Percentiles rank a stretch among this genome's conserved stretches.
Evolutionary conservation across 2,797 vertebrate species (phyloP).

Genomic region (Lutra lutra): DNA sequence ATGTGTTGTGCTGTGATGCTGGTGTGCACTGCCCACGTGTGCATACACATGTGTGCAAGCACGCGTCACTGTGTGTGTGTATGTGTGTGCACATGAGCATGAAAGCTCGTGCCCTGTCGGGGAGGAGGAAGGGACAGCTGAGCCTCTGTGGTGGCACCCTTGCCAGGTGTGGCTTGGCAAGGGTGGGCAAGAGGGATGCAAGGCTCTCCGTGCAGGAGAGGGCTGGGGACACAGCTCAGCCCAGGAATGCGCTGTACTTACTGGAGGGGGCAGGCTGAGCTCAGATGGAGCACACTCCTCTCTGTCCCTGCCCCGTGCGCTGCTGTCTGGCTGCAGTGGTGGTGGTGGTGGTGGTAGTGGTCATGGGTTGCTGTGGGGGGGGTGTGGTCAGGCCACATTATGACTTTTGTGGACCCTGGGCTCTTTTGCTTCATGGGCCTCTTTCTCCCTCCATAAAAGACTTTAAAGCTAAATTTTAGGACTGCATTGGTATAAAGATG

Average conservation of each 20-base stretch:
- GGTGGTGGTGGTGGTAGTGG: background rate
- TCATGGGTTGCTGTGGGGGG: background rate
- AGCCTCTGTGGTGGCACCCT: background rate
- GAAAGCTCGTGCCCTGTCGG: background rate
- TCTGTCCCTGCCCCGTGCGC: rapidly evolving
- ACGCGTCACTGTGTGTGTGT: background rate
- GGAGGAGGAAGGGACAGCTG: background rate
- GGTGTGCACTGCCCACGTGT: rapidly evolving
- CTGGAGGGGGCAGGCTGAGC: background rate
- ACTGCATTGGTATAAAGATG: background rate
- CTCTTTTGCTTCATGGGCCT: background rate
- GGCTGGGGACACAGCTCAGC: background rate
- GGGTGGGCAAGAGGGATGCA: background rate
- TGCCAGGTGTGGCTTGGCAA: background rate
- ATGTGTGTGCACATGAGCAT: rapidly evolving
- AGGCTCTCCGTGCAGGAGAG: background rate
- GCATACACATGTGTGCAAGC: background rate
- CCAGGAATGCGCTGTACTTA: rapidly evolving
- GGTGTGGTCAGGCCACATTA: too few species aligned
- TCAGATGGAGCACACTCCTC: rapidly evolving
- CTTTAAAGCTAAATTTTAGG: background rate
- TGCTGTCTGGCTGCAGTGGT: background rate
- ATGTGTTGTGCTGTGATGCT: too few species aligned
- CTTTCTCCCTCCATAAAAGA: background rate
- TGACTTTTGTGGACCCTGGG: background rate